Percentiles rank a stretch among this genome's conserved stretches.
phyloP scores from a whole-genome alignment of 2,888 invertebrate species.

The Cheilosia pagana region DNA sequence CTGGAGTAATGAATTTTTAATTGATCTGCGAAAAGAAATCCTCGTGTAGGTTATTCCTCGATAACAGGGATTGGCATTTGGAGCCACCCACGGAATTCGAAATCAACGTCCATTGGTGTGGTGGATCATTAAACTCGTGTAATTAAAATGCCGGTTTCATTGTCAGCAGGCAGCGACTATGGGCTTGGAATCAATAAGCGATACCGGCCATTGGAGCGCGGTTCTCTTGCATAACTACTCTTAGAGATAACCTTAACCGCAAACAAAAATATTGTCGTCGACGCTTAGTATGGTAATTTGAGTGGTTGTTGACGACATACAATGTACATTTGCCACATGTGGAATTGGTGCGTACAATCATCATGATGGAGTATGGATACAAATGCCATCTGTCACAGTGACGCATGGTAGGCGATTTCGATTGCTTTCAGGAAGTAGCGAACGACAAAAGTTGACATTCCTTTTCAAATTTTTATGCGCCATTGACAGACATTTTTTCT shows the following conservation, averaged over 20 bases:
- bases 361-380: conserved; percentile 2
- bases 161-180: conserved; percentile 30
- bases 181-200: conserved; percentile 59
- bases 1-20: conserved; percentile 59
- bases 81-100: conserved; percentile 43
- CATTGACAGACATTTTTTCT: no score
- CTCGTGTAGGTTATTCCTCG: neutral
- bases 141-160: conserved; percentile 56
- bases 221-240: conserved; percentile 11
- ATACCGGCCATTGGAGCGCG: neutral
- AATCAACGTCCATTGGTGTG: conserved; percentile 7
- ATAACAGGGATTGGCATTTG: neutral
- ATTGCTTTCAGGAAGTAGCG: no score
- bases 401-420: no score
- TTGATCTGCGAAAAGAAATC: conserved; percentile 1
- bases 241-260: conserved; percentile 6
- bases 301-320: conserved; percentile 10
- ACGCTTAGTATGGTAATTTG: conserved; percentile 61
- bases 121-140: conserved; percentile 21
- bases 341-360: conserved; percentile 45
- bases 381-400: conserved; percentile 2
- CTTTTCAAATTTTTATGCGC: no score
- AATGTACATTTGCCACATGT: conserved; percentile 25
- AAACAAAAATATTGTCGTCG: conserved; percentile 12
- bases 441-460: no score